Percentiles rank a stretch among this genome's conserved stretches.
These are phyloP conservation scores for pig (Sus scrofa) DNA, from an alignment of 2,113 vertebrate species.

Conservation along the genomic window T2T-Sscrofa CM000824.6:184934501-184935000, in stretches of 20 bases:
- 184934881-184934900: neutral
- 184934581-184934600: neutral
- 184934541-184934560: neutral
- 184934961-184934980: neutral
- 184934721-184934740: neutral
- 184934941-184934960: neutral
- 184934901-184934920: neutral
- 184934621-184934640: conserved; percentile 23
- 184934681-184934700: neutral
- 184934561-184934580: neutral
- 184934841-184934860: neutral
- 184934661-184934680: neutral
- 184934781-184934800: neutral
- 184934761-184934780: neutral
- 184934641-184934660: neutral
- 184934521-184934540: neutral
- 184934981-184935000: neutral
- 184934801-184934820: neutral
- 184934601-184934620: neutral
- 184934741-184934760: neutral
- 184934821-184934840: neutral
- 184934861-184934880: neutral
- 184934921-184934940: neutral
- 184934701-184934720: neutral
- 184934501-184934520: neutral